These are phyloP conservation scores for Clamator glandarius DNA, from an alignment of 2,797 vertebrate genomes.

Conservation along the genomic window DNA sequence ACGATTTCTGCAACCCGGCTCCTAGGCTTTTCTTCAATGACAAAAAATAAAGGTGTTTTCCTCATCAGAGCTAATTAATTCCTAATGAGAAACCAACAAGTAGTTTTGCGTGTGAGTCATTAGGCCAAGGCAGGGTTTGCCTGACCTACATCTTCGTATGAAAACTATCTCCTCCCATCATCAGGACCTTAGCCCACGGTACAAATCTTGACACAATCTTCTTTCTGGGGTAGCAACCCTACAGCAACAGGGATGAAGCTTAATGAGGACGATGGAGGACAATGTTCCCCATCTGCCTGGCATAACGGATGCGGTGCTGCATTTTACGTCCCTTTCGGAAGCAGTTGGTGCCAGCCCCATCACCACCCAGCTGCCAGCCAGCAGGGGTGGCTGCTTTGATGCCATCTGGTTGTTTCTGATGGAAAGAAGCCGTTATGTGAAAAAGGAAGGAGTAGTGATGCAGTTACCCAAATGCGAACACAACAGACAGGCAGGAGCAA, in stretches of 20 bases:
- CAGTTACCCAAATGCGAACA: background rate
- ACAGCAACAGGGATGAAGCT: background rate
- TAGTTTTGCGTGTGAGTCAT: rapidly evolving
- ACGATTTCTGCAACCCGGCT: background rate
- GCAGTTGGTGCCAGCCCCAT: background rate
- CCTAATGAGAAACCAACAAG: background rate
- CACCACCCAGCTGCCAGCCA: background rate
- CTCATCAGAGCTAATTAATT: background rate
- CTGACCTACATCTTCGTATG: background rate
- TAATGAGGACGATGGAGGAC: background rate
- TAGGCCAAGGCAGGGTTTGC: background rate
- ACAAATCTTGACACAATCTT: background rate
- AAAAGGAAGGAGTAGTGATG: background rate
- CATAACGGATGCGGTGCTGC: rapidly evolving
- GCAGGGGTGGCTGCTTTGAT: background rate
- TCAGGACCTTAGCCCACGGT: rapidly evolving
- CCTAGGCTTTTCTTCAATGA: background rate
- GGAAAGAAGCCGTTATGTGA: rapidly evolving
- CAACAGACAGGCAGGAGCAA: background rate
- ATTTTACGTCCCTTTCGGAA: background rate
- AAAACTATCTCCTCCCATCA: background rate
- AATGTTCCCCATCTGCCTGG: background rate
- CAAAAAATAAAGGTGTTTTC: background rate
- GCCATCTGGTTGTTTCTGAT: background rate
- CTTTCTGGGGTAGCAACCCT: background rate